Conservation (phyloP, 2,888 invertebrate species). For the Lagria hirta region DNA sequence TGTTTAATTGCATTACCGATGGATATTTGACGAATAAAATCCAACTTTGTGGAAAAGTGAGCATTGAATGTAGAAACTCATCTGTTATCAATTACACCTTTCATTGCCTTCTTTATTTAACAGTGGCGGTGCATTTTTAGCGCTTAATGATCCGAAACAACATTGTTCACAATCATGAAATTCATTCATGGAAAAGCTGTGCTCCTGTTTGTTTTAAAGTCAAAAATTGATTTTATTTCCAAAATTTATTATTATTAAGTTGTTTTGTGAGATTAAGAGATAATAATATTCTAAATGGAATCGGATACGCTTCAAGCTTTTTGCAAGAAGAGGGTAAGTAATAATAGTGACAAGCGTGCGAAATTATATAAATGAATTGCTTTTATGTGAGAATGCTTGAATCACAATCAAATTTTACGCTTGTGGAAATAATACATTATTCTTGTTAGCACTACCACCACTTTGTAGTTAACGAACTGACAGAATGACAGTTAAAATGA, state of each 20-base stretch:
- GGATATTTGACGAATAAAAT: constrained; percentile 46
- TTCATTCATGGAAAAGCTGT: no score
- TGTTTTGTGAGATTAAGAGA: no score
- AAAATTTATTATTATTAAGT: constrained; percentile 11
- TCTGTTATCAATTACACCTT: constrained; percentile 54
- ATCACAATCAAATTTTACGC: no score
- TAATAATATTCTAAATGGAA: no score
- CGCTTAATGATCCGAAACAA: constrained; percentile 48
- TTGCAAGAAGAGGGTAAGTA: constrained; percentile 6
- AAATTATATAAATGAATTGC: constrained; percentile 19
- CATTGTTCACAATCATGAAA: constrained; percentile 22
- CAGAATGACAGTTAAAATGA: no score
- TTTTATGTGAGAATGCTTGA: constrained; percentile 13
- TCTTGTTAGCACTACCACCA: no score
- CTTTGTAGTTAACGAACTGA: no score
- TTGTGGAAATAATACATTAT: no score
- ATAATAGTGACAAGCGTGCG: constrained; percentile 14
- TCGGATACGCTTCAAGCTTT: constrained; percentile 9
- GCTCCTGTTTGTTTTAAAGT: constrained; percentile 21
- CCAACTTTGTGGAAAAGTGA: constrained; percentile 26
- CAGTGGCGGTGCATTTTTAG: constrained; percentile 49
- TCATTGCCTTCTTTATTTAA: constrained; percentile 53
- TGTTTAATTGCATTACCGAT: constrained; percentile 49
- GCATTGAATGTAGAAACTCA: constrained; percentile 40
- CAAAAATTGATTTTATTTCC: constrained; percentile 19